These are phyloP conservation scores for Phocoena phocoena DNA, from an alignment of 2,113 vertebrate species.

Conservation along the genomic window DNA sequence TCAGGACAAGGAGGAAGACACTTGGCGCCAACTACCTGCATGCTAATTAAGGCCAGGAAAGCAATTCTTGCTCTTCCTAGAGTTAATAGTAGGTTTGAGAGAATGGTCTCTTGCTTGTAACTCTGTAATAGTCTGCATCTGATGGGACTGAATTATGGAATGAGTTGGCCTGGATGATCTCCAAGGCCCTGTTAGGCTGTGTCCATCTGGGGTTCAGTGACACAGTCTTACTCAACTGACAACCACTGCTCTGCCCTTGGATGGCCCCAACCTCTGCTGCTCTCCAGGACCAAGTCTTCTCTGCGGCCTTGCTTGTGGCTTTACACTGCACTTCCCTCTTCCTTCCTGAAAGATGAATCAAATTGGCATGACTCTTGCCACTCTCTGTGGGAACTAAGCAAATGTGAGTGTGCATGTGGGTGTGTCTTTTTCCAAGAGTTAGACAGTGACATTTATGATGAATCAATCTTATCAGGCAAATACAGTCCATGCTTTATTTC, in stretches of 20 bases:
- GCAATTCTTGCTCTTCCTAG: slow-evolving; percentile 41
- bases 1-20: slow-evolving; percentile 25
- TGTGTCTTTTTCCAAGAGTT: neutral
- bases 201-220: slow-evolving; percentile 20
- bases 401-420: neutral
- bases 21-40: slow-evolving; percentile 16
- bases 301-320: slow-evolving; percentile 52
- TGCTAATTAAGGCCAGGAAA: slow-evolving; percentile 52
- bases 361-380: slow-evolving; percentile 46
- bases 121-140: slow-evolving; percentile 43
- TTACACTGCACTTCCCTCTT: slow-evolving; percentile 41
- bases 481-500: neutral
- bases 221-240: slow-evolving; percentile 61
- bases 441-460: slow-evolving; percentile 4
- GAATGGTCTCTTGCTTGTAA: slow-evolving; percentile 1
- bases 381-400: slow-evolving; percentile 11
- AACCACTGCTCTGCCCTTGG: slow-evolving; percentile 41
- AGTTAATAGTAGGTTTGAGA: slow-evolving; percentile 16
- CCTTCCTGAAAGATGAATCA: slow-evolving; percentile 72
- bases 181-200: slow-evolving; percentile 1
- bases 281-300: slow-evolving; percentile 22
- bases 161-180: slow-evolving; percentile 36
- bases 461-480: neutral
- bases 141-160: slow-evolving; percentile 40
- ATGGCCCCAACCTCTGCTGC: neutral